Evolutionary conservation across 2,797 vertebrate genomes (phyloP), one percentile per base, ranked within the genome.

Genomic region (Notamacropus eugenii): DNA sequence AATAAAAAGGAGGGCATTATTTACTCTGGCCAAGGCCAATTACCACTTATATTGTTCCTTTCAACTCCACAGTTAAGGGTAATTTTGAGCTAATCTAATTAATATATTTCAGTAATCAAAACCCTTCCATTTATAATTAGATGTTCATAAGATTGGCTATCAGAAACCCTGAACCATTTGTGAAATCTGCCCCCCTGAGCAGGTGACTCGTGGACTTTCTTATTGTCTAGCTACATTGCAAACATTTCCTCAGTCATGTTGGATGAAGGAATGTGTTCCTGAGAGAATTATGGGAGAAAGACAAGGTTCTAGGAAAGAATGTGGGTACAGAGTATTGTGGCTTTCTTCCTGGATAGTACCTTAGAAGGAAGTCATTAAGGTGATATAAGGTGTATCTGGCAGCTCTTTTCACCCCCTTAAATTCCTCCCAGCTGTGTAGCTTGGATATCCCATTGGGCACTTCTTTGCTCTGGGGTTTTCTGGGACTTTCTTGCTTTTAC

Each of bases 1-100:
- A 99, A 98, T 99, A 99, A 98, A 99, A 99, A 98, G 98, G 96
- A 98, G 95, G 98, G 96, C 97, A 98, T 99, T 99, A 99, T 98
- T 99, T 99, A 99, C 98, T 98, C 98, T 98, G 98, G 98, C 98
- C 98, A 98, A 98, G 98, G 98, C 98, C 98, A 99, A 98, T 99
- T 99, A 98, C 98, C 95, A 97, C 98, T 97, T 98, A 98, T 98
- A 98, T 98, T 98, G 98, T 98, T 99, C 98, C 98, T 97, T 98
- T 98, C 97, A 97, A 98, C 97, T 97, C 98, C 97, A 98, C 96
- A 97, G 97, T 98, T 98, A 97, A 93, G 96, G 98, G 98, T 98
- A 98, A 98, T 98, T 98, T 99, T 98, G 98, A 92, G 96, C 93
- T 98, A 98, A 99, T 99, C 98, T 98, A 98, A 99, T 99, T 98